Base-by-base conservation (phyloP, 2,113 vertebrate species). In the Oncorhynchus keta region DNA sequence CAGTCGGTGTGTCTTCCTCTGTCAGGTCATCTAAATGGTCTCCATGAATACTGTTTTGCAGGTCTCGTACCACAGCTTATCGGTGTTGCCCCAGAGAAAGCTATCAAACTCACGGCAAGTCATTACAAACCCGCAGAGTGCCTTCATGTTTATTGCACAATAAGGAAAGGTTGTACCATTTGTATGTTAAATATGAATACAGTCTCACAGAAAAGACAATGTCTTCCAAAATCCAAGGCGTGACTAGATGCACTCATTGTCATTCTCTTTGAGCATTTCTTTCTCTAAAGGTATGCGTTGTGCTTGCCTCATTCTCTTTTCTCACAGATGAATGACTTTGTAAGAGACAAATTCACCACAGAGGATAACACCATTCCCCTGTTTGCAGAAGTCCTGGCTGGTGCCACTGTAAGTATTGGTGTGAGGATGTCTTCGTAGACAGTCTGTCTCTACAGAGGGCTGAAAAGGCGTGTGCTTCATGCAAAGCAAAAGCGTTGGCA, bases 91-190 rank as follows among this genome's bases (percentile, higher is more conserved):
- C 97, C 97, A 77, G 97, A 98, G 93, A 98, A 98, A 91, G 97
- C 97, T 87, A 98, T 98, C 93, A 98, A 98, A 89, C 94, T 98
- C 86, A 98, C 96, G 90, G 97, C 97, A 95, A 95, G 96, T 97
- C 91, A 88, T 82, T 92, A 18, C 87, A 85, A 61, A 13, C 85
- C 80, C 83, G 85, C 45, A 39, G 77, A 76, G 80, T 84, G 77
- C 78, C 67, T 39, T 76, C 45, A 48, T 28, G 82, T 89, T 82
- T 79, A 68, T 76, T 72, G 7, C 49, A 20, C 55, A 83, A 48
- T 49, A 81, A 88, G 45, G 39, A 77, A 81, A 88, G 12, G 39
- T 79, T 85, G 74, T 26, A 64, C 6, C 48, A 61, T 81, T 75
- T 75, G 87, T 76, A 88, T 82, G 82, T 75, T 71, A 83, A 86